These are phyloP conservation scores for Pseudonaja textilis DNA, from an alignment of 2,113 vertebrate genomes.

Conservation along the genomic window DNA sequence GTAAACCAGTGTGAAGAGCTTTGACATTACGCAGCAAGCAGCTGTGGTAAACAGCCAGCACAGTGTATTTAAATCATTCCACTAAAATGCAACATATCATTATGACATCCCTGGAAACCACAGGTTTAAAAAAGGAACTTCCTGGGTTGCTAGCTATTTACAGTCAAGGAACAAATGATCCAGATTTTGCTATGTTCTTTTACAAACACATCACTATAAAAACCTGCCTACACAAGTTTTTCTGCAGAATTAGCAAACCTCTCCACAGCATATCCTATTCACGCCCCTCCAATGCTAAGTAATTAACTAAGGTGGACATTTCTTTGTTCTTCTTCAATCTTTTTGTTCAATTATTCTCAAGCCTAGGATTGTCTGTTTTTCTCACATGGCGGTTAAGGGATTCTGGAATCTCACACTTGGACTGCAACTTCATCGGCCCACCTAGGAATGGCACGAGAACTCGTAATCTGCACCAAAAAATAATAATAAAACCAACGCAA, in stretches of 20 bases:
- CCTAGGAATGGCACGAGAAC: not conserved
- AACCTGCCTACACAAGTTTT: constrained; percentile 18
- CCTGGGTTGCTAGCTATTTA: not conserved
- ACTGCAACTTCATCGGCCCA: not conserved
- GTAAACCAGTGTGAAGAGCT: not conserved
- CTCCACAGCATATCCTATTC: not conserved
- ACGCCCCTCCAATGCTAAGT: constrained; percentile 1
- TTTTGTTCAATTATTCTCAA: not conserved
- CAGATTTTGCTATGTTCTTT: not conserved
- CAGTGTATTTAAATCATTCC: not conserved
- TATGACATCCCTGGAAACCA: constrained; percentile 9
- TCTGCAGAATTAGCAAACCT: not conserved
- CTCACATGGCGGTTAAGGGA: not conserved
- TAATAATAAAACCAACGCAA: not conserved
- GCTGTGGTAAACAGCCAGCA: not conserved
- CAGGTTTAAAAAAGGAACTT: not conserved
- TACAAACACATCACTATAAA: not conserved
- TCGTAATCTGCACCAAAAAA: not conserved
- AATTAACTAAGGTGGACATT: not conserved
- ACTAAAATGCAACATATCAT: constrained; percentile 3
- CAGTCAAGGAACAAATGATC: not conserved
- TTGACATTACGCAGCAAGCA: not conserved
- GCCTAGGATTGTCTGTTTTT: not conserved
- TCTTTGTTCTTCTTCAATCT: not conserved
- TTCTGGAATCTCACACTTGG: not conserved